Evolutionary conservation across 2,113 vertebrate genomes (phyloP).

Genomic region (Camelus bactrianus): DNA sequence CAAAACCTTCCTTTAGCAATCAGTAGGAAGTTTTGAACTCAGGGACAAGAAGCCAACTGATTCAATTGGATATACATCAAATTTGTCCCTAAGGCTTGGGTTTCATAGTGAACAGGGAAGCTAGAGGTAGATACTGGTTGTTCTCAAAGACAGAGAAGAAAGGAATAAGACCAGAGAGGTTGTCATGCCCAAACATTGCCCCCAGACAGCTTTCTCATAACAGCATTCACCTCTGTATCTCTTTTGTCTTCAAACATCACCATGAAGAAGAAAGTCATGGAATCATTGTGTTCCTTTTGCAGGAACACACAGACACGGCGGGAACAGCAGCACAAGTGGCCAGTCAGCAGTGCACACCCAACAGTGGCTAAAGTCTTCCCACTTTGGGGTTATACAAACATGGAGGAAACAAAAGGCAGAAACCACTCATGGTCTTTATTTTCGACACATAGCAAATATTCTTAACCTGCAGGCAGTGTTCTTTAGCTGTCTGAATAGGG

Average conservation of each 20-base stretch:
- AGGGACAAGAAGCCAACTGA: neutral
- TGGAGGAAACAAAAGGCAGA: neutral
- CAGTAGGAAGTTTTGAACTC: neutral
- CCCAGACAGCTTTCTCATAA: neutral
- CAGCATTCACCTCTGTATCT: neutral
- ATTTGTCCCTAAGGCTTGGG: neutral
- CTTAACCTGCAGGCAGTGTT: neutral
- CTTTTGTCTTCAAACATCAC: neutral
- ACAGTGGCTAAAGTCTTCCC: neutral
- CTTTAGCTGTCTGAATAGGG: neutral
- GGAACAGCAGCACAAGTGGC: neutral
- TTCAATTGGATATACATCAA: neutral
- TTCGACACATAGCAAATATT: neutral
- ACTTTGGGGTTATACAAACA: neutral
- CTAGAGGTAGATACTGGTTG: neutral
- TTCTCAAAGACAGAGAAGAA: neutral
- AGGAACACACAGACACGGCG: fast-evolving
- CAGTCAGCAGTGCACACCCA: neutral
- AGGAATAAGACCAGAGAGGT: neutral
- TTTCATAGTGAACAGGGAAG: neutral
- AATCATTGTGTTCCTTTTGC: neutral
- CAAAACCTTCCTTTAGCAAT: conserved; percentile 17
- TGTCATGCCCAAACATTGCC: neutral
- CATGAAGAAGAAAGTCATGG: neutral
- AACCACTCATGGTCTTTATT: neutral